Percentiles rank a stretch among this genome's conserved stretches.
Conservation (phyloP, 1,140 invertebrate genomes). For the Tetraneura akinire region DNA sequence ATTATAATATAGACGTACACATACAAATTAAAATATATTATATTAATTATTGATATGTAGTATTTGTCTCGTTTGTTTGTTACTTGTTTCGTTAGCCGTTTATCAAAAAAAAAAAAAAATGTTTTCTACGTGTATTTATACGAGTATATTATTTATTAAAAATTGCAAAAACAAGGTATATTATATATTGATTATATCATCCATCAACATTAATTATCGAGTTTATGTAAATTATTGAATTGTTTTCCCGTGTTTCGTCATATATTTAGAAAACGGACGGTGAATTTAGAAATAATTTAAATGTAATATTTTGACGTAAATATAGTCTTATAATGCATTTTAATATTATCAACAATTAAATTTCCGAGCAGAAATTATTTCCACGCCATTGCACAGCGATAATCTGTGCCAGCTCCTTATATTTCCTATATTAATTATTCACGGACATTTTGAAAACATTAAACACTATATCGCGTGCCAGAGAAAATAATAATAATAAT, state of each 20-base stretch:
- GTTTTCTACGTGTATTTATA: too few species aligned
- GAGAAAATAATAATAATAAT: background rate
- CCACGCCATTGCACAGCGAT: constrained; percentile 1
- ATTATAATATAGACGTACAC: too few species aligned
- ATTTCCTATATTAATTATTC: constrained; percentile 18
- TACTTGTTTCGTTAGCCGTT: too few species aligned
- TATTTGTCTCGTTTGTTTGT: too few species aligned
- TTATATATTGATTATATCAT: background rate
- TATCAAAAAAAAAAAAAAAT: too few species aligned
- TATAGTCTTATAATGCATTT: background rate
- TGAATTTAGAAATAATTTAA: background rate
- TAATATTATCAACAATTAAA: constrained; percentile 18
- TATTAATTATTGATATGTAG: too few species aligned
- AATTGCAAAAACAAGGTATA: too few species aligned
- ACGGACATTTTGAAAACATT: background rate
- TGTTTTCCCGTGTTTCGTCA: background rate
- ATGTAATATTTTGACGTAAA: constrained; percentile 21
- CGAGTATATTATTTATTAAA: too few species aligned
- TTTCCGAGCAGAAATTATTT: constrained; percentile 14
- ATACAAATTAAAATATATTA: too few species aligned
- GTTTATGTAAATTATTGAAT: constrained; percentile 10
- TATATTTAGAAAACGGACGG: background rate
- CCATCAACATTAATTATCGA: background rate
- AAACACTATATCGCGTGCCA: background rate
- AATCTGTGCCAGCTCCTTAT: background rate